Evolutionary conservation across 2,888 invertebrate genomes (phyloP).

Genomic region (Oscheius sp.): DNA sequence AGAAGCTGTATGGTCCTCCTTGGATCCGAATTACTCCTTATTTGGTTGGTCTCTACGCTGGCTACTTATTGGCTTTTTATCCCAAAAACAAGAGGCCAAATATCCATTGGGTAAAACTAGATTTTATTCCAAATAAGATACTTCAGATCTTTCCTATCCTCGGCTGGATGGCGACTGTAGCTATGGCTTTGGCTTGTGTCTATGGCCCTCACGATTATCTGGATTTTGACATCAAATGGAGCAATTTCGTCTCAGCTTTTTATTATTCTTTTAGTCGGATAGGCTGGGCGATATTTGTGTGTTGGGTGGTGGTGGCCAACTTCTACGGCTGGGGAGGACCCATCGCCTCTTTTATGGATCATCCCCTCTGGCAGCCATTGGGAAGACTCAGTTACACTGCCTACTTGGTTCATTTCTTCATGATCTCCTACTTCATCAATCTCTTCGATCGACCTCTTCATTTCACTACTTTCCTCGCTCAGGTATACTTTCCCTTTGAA

Average conservation of each 20-base stretch:
- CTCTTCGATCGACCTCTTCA: constrained; percentile 34
- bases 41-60: constrained; percentile 70
- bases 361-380: constrained; percentile 77
- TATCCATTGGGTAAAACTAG: constrained; percentile 22
- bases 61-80: constrained; percentile 58
- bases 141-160: constrained; percentile 4
- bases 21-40: constrained; percentile 71
- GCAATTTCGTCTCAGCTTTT: constrained; percentile 23
- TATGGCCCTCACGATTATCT: constrained; percentile 35
- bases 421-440: constrained; percentile 40
- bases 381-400: constrained; percentile 91
- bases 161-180: constrained; percentile 33
- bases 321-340: constrained; percentile 71
- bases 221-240: constrained; percentile 38
- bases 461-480: neutral
- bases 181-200: constrained; percentile 32
- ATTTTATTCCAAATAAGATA: neutral
- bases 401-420: constrained; percentile 76
- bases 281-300: constrained; percentile 71
- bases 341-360: constrained; percentile 55
- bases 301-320: constrained; percentile 73
- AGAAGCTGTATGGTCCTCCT: neutral
- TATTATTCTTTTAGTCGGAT: constrained; percentile 61
- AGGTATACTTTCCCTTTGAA: neutral
- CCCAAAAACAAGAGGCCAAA: constrained; percentile 20